These are phyloP conservation scores for Nasua narica DNA, from an alignment of 2,797 vertebrate genomes.

Conservation along the genomic window DNA sequence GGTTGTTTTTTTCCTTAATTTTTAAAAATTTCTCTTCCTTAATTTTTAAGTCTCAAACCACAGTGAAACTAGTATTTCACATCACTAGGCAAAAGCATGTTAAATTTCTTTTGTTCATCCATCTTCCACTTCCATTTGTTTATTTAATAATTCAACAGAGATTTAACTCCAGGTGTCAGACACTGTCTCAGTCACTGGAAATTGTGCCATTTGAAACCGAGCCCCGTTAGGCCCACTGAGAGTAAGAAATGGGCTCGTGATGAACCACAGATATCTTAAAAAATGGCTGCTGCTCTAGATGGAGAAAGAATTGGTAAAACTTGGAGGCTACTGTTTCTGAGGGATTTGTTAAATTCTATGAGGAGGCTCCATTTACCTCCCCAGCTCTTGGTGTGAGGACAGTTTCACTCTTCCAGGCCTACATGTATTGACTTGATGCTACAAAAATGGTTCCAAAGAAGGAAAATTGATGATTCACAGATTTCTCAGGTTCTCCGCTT, in stretches of 20 bases:
- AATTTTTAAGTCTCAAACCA: background rate
- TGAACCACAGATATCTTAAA: background rate
- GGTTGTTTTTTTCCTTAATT: background rate
- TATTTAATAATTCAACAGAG: background rate
- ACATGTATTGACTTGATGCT: background rate
- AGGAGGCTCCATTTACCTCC: background rate
- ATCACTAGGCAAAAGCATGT: background rate
- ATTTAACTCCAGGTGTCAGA: background rate
- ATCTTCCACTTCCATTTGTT: background rate
- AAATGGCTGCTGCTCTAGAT: background rate
- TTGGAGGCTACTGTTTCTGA: background rate
- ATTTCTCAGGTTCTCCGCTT: background rate
- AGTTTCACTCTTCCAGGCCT: background rate
- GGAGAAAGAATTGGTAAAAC: too few relatives aligned
- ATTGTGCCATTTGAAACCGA: background rate
- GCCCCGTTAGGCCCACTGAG: background rate
- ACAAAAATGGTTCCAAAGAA: constrained; percentile 3
- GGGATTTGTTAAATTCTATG: background rate
- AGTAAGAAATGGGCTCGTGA: background rate
- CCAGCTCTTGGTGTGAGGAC: background rate
- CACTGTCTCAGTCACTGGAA: background rate
- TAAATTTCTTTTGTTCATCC: background rate
- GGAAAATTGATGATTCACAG: background rate
- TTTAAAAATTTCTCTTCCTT: background rate
- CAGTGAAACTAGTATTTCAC: background rate